These are phyloP conservation scores for Sebastes nivosus DNA, from an alignment of 2,797 vertebrate genomes.

Conservation along the genomic window DNA sequence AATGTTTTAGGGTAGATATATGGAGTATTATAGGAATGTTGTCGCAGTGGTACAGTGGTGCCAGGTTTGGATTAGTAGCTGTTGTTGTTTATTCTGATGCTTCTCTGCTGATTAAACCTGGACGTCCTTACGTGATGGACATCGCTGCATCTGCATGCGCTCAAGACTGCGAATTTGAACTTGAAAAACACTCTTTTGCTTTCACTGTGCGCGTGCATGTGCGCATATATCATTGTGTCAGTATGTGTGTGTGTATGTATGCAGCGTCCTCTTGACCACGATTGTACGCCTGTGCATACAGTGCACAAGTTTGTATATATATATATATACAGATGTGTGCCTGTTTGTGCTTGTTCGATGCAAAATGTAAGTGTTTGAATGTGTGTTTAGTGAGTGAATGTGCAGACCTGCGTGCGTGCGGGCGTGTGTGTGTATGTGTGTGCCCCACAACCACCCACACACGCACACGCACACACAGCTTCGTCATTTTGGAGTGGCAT, in stretches of 20 bases:
- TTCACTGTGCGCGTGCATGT: background rate
- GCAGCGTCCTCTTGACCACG: background rate
- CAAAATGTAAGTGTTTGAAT: constrained; percentile 1
- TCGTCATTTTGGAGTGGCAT: constrained; percentile 59
- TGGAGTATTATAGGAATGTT: constrained; percentile 2
- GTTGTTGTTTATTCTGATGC: background rate
- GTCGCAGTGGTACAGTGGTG: constrained; percentile 22
- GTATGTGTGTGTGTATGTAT: background rate
- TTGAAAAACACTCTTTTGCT: constrained; percentile 30
- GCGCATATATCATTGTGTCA: background rate
- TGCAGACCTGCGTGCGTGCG: background rate
- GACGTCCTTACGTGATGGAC: background rate
- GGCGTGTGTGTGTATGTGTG: background rate
- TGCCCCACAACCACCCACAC: background rate
- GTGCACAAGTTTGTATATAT: background rate
- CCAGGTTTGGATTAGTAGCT: background rate
- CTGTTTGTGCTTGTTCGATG: background rate
- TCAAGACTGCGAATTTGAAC: constrained; percentile 5
- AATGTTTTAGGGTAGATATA: too few species aligned
- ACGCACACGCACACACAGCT: background rate
- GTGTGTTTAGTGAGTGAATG: background rate
- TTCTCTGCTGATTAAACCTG: background rate
- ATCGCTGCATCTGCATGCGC: background rate
- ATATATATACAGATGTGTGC: background rate
- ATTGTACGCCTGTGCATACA: background rate